These are phyloP conservation scores for Siniperca knerii DNA, from an alignment of 2,113 vertebrate species.

Conservation along the genomic window DNA sequence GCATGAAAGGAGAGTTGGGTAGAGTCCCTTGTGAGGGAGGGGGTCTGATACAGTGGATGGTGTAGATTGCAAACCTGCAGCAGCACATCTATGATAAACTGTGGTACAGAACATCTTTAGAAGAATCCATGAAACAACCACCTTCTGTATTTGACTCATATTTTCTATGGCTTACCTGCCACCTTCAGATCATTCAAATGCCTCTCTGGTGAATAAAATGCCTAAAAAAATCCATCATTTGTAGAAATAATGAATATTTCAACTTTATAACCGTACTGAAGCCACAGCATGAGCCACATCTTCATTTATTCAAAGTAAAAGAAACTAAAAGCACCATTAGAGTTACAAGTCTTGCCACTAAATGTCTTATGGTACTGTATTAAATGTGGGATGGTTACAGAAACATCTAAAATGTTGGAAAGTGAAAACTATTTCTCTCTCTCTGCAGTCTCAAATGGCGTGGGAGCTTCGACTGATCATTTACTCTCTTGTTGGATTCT, in stretches of 20 bases:
- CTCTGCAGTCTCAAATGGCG: slow-evolving; percentile 28
- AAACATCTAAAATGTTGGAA: slow-evolving; percentile 22
- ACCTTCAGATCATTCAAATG: slow-evolving; percentile 37
- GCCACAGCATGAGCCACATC: slow-evolving; percentile 32
- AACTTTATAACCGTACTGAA: slow-evolving; percentile 14
- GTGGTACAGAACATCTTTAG: background rate
- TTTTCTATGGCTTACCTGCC: slow-evolving; percentile 29
- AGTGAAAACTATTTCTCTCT: slow-evolving; percentile 13
- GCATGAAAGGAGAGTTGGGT: slow-evolving; percentile 68
- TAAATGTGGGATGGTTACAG: slow-evolving; percentile 23
- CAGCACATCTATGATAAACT: slow-evolving; percentile 17
- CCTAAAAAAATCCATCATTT: slow-evolving; percentile 31
- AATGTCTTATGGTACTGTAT: background rate
- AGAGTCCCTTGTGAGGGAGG: slow-evolving; percentile 42
- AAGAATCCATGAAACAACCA: slow-evolving; percentile 15
- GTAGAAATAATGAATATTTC: slow-evolving; percentile 42
- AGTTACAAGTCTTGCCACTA: background rate
- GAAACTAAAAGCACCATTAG: slow-evolving; percentile 26
- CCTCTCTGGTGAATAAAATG: slow-evolving; percentile 44
- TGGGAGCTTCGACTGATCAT: slow-evolving; percentile 48
- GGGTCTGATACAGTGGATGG: slow-evolving; percentile 42
- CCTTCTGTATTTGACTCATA: background rate
- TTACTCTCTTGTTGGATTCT: slow-evolving; percentile 43
- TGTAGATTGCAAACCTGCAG: slow-evolving; percentile 49
- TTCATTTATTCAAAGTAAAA: slow-evolving; percentile 26